Evolutionary conservation across 2,113 vertebrate genomes (phyloP).

Genomic region (Helogale parvula): DNA sequence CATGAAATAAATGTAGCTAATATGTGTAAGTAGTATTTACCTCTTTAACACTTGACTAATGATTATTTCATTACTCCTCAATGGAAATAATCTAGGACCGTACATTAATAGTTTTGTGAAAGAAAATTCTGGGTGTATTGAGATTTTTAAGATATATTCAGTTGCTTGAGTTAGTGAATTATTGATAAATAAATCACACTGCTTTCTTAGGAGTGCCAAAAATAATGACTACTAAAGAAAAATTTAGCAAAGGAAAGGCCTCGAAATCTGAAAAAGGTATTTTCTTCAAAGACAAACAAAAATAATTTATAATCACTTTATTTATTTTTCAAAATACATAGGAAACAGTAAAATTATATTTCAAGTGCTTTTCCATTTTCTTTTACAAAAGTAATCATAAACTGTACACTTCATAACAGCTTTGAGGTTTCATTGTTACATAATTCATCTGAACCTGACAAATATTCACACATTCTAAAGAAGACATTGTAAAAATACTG

Average conservation of each 20-base stretch:
- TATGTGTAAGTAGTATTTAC: not conserved
- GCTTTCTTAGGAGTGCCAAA: not conserved
- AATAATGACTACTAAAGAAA: not conserved
- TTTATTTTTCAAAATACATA: slow-evolving; percentile 97
- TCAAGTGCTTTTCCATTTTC: slow-evolving; percentile 92
- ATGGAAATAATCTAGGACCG: not conserved
- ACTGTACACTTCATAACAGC: slow-evolving; percentile 94
- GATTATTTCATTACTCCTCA: not conserved
- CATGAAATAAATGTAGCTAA: slow-evolving; percentile 9
- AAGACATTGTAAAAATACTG: slow-evolving; percentile 89
- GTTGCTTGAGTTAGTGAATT: not conserved
- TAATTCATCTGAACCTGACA: slow-evolving; percentile 87
- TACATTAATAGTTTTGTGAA: not conserved
- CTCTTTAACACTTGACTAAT: not conserved
- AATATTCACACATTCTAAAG: slow-evolving; percentile 87
- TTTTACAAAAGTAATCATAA: slow-evolving; percentile 99
- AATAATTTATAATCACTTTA: slow-evolving; percentile 86
- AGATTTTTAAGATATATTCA: not conserved
- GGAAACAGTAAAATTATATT: slow-evolving; percentile 95
- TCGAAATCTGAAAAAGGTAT: slow-evolving; percentile 18
- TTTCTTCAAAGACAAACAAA: slow-evolving; percentile 61
- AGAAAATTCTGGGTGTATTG: not conserved
- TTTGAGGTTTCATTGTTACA: slow-evolving; percentile 89
- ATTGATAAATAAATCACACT: not conserved
- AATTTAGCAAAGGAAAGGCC: not conserved